A percentile compares a stretch with the other conserved stretches of the same genome.
phyloP scores from a whole-genome alignment of 92 coral and sea anemone species.

The Virgularia gustaviana region DNA sequence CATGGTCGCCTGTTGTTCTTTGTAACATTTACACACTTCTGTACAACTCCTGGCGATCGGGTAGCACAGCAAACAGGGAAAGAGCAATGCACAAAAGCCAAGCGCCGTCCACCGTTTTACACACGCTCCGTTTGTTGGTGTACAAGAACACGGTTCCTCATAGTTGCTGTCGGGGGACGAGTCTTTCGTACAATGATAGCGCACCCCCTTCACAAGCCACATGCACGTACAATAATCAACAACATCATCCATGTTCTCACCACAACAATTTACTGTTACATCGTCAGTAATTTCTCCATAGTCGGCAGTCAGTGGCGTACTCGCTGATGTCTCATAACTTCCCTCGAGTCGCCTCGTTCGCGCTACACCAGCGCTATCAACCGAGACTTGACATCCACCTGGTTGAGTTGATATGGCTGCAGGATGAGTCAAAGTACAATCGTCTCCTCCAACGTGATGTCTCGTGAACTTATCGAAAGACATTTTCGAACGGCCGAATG shows the following conservation, averaged over 20 bases:
- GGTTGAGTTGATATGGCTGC: not conserved
- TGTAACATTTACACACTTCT: constrained; percentile 29
- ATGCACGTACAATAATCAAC: constrained; percentile 91
- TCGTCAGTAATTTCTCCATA: constrained; percentile 10
- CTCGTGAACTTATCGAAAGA: constrained; percentile 25
- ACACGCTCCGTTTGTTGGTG: constrained; percentile 26
- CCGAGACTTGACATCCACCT: constrained; percentile 7
- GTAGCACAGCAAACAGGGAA: constrained; percentile 45
- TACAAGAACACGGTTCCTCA: constrained; percentile 48
- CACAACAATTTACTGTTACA: constrained; percentile 17
- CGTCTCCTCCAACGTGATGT: constrained; percentile 26
- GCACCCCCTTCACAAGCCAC: constrained; percentile 82
- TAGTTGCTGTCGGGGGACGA: constrained; percentile 56
- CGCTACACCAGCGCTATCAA: not conserved
- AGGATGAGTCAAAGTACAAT: constrained; percentile 1
- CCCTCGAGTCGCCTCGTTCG: not conserved
- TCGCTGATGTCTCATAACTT: not conserved
- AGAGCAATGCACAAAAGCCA: constrained; percentile 7
- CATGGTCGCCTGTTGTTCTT: not conserved
- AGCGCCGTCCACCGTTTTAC: constrained; percentile 33
- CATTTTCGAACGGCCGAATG: constrained; percentile 24
- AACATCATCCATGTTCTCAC: constrained; percentile 17
- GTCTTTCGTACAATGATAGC: constrained; percentile 94
- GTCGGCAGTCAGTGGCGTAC: not conserved
- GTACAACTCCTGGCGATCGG: constrained; percentile 12